Evolutionary conservation across 2,888 invertebrate genomes (phyloP).

Genomic region (Carpatolechia fugitivella): DNA sequence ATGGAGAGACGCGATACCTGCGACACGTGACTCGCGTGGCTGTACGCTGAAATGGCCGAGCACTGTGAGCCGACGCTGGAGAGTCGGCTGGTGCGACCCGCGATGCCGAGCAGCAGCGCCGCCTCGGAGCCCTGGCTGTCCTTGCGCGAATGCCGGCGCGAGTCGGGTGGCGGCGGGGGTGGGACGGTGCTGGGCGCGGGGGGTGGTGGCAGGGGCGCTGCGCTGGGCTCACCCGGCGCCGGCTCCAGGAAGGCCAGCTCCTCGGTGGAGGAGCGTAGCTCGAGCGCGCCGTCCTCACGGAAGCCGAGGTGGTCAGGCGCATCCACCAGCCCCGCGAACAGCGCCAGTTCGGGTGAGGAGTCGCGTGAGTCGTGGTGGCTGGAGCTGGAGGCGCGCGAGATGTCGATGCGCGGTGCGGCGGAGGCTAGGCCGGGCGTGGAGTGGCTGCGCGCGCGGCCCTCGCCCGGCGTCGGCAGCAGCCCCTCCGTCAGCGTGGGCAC

Average conservation of each 20-base stretch:
- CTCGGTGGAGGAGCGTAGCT: constrained; percentile 92
- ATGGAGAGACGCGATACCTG: constrained; percentile 67
- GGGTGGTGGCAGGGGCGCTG: constrained; percentile 14
- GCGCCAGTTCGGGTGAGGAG: constrained; percentile 91
- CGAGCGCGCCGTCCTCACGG: constrained; percentile 89
- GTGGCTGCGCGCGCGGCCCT: constrained; percentile 63
- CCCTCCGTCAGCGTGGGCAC: constrained; percentile 34
- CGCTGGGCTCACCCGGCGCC: constrained; percentile 40
- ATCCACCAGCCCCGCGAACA: constrained; percentile 78
- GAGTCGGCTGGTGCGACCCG: constrained; percentile 89
- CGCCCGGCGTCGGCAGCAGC: constrained; percentile 33
- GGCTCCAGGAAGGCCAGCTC: constrained; percentile 90
- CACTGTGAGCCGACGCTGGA: constrained; percentile 91
- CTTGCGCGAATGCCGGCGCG: constrained; percentile 80
- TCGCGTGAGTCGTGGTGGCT: constrained; percentile 92
- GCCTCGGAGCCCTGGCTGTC: constrained; percentile 89
- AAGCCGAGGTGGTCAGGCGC: constrained; percentile 71
- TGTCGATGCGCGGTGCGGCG: constrained; percentile 91
- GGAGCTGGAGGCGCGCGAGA: constrained; percentile 92
- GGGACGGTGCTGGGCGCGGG: constrained; percentile 31
- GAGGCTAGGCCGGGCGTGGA: constrained; percentile 76
- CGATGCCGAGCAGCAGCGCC: constrained; percentile 85
- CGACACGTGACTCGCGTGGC: too few relatives aligned
- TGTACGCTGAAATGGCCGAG: constrained; percentile 75
- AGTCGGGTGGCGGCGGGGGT: constrained; percentile 51